A percentile compares a stretch with the other conserved stretches of the same genome.
Conservation (phyloP, 2,797 vertebrate genomes). For the Decapterus maruadsi region DNA sequence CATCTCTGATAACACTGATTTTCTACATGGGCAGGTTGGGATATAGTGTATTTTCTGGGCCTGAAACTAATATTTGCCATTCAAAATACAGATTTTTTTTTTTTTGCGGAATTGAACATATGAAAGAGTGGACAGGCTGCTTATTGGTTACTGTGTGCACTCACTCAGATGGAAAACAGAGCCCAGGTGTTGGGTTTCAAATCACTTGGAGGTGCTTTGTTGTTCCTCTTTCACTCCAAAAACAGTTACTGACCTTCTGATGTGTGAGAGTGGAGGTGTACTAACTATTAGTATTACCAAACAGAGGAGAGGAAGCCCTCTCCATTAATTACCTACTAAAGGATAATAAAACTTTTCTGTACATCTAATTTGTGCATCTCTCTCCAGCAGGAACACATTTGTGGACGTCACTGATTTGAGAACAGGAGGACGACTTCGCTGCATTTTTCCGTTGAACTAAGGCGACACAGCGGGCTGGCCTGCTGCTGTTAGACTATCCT, state of each 20-base stretch:
- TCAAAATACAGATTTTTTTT: background rate
- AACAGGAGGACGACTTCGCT: constrained; percentile 26
- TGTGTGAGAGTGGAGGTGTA: constrained; percentile 1
- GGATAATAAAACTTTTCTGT: background rate
- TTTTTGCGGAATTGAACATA: background rate
- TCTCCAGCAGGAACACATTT: constrained; percentile 53
- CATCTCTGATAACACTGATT: constrained; percentile 46
- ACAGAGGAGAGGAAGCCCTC: background rate
- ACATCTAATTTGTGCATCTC: constrained; percentile 20
- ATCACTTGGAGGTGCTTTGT: constrained; percentile 36
- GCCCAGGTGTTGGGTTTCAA: constrained; percentile 65
- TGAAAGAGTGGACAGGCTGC: background rate
- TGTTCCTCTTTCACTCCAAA: constrained; percentile 24
- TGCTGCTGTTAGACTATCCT: constrained; percentile 47
- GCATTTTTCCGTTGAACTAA: constrained; percentile 35
- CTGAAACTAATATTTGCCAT: constrained; percentile 43
- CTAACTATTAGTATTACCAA: constrained; percentile 6
- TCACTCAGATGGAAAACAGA: constrained; percentile 45
- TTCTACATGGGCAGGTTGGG: background rate
- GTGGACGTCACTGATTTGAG: constrained; percentile 53
- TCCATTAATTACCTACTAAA: background rate
- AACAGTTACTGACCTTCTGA: constrained; percentile 7
- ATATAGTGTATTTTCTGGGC: background rate
- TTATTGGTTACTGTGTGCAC: constrained; percentile 3
- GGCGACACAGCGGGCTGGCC: constrained; percentile 49